These are phyloP conservation scores for Zaprionus inermis DNA, from an alignment of 1,140 invertebrate genomes.

Conservation along the genomic window DNA sequence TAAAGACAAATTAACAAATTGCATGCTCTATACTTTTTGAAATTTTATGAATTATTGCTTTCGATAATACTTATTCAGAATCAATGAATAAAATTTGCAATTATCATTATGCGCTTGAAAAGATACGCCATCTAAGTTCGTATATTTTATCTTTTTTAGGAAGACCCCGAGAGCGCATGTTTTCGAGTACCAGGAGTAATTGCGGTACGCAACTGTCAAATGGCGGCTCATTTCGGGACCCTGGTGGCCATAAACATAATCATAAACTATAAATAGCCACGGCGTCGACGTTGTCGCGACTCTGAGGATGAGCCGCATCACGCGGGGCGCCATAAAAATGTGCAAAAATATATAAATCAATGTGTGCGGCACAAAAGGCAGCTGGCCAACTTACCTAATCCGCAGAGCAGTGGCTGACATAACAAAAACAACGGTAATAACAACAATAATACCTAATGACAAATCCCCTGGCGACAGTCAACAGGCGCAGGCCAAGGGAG, in stretches of 20 bases:
- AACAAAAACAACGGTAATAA: constrained; percentile 29
- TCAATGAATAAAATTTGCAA: no score
- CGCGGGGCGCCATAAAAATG: constrained; percentile 51
- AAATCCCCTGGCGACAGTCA: constrained; percentile 61
- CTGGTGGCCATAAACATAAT: constrained; percentile 24
- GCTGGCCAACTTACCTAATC: constrained; percentile 42
- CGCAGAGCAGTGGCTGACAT: constrained; percentile 5
- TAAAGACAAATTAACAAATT: no score
- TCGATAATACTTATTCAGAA: neutral
- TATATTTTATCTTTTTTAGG: neutral
- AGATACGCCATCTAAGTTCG: no score
- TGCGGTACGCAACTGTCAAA: constrained; percentile 17
- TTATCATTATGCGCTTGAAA: no score
- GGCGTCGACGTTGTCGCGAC: neutral
- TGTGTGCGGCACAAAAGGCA: constrained; percentile 46
- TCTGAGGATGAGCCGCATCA: neutral
- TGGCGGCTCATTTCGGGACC: neutral
- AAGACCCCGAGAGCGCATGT: neutral
- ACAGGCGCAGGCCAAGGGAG: constrained; percentile 4
- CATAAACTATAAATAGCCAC: constrained; percentile 44
- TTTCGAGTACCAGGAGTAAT: constrained; percentile 8
- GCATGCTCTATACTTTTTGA: no score
- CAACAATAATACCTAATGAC: constrained; percentile 57
- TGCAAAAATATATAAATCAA: constrained; percentile 76
- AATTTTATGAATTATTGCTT: neutral